Conservation (phyloP, 2,113 vertebrate species). For the Micronycteris hirsuta region DNA sequence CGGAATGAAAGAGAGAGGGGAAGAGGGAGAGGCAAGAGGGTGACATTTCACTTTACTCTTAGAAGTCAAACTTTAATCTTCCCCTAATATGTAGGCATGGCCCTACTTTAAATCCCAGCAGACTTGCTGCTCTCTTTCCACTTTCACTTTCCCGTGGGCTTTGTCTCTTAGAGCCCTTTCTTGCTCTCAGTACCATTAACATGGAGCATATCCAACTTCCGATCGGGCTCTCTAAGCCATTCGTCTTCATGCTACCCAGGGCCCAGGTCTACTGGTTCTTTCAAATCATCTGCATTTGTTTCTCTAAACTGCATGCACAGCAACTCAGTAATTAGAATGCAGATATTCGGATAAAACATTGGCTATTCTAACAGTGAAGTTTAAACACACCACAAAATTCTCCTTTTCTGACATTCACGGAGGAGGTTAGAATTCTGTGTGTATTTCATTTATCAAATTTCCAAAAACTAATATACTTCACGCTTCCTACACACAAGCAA, state of each 20-base stretch:
- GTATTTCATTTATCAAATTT: slow-evolving; percentile 40
- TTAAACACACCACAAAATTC: not conserved
- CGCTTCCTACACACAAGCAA: slow-evolving; percentile 52
- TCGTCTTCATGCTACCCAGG: not conserved
- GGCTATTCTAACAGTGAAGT: not conserved
- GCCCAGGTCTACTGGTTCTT: not conserved
- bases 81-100: fast-evolving
- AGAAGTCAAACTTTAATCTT: not conserved
- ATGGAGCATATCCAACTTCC: not conserved
- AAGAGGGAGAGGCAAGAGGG: not conserved
- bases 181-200: not conserved
- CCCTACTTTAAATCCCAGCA: not conserved
- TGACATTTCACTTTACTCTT: not conserved
- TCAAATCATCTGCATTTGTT: not conserved
- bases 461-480: slow-evolving; percentile 59
- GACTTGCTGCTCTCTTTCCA: not conserved
- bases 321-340: not conserved
- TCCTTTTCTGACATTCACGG: not conserved
- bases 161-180: not conserved
- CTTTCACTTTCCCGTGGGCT: not conserved
- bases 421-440: not conserved
- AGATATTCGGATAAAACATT: not conserved
- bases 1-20: too few relatives aligned
- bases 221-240: not conserved
- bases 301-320: not conserved